Conservation (phyloP, 1,140 invertebrate species). For the Ceratina calcarata region DNA sequence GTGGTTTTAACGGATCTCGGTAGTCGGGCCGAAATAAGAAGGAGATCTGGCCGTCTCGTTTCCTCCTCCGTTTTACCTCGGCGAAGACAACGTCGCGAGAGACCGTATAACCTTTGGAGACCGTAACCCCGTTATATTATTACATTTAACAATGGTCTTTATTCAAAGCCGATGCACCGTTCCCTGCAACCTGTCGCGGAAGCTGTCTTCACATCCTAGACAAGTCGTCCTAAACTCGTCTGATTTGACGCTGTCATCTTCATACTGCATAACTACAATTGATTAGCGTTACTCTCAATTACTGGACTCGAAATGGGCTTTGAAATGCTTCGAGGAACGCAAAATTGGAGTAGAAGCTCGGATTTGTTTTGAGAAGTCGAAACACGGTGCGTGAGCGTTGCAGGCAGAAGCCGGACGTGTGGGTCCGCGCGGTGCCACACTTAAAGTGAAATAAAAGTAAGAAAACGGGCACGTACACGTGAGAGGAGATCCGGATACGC, state of each 20-base stretch:
- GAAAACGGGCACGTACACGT: slow-evolving; percentile 40
- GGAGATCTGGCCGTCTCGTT: slow-evolving; percentile 17
- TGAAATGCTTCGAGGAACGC: too few relatives aligned
- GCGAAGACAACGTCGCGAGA: slow-evolving; percentile 38
- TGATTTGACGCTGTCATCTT: background rate
- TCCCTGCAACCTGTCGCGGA: slow-evolving; percentile 34
- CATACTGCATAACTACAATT: slow-evolving; percentile 21
- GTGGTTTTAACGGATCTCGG: slow-evolving; percentile 38
- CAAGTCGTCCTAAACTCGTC: too few relatives aligned
- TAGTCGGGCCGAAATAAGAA: slow-evolving; percentile 40
- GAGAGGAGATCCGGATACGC: slow-evolving; percentile 49
- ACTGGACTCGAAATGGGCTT: too few relatives aligned
- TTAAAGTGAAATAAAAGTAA: slow-evolving; percentile 49
- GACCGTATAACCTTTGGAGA: slow-evolving; percentile 58
- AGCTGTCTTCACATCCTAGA: slow-evolving; percentile 43
- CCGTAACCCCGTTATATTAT: slow-evolving; percentile 73
- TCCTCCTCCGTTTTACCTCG: background rate
- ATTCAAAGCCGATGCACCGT: slow-evolving; percentile 43
- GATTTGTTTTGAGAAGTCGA: background rate
- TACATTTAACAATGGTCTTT: slow-evolving; percentile 67
- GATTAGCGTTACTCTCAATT: too few relatives aligned
- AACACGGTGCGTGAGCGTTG: background rate
- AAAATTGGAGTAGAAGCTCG: too few relatives aligned
- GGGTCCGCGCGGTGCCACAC: slow-evolving; percentile 37
- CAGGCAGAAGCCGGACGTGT: slow-evolving; percentile 37